Conservation (phyloP, 2,797 vertebrate genomes). For the Tragopan temminckii region DNA sequence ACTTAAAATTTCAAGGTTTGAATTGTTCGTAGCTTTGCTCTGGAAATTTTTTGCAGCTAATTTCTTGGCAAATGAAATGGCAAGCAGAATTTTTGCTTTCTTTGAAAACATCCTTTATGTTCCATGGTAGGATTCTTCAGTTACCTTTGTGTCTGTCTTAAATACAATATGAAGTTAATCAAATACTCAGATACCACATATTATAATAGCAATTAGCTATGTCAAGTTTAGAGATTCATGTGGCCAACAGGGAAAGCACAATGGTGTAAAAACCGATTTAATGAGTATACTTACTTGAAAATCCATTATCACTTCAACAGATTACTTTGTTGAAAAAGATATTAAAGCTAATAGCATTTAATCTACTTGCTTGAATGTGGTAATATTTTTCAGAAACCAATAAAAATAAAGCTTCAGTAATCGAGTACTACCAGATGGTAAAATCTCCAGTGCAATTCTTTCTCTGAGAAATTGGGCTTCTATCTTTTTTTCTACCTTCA, state of each 20-base stretch:
- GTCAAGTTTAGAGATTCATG: slow-evolving; percentile 60
- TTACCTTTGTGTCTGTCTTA: slow-evolving; percentile 62
- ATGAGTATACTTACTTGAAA: slow-evolving; percentile 78
- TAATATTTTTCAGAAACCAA: slow-evolving; percentile 64
- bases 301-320: slow-evolving; percentile 75
- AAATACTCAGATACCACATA: slow-evolving; percentile 25
- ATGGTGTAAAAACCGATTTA: slow-evolving; percentile 72
- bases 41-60: slow-evolving; percentile 16
- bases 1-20: slow-evolving; percentile 35
- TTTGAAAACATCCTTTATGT: slow-evolving; percentile 9
- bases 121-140: slow-evolving; percentile 26
- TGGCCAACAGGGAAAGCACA: slow-evolving; percentile 67
- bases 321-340: slow-evolving; percentile 79
- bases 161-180: slow-evolving; percentile 64
- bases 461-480: slow-evolving; percentile 49
- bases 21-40: slow-evolving; percentile 10
- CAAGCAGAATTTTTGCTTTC: not conserved
- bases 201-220: slow-evolving; percentile 72
- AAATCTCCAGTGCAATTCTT: slow-evolving; percentile 60
- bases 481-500: slow-evolving; percentile 23
- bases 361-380: slow-evolving; percentile 75
- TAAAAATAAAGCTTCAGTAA: slow-evolving; percentile 74
- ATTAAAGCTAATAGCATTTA: slow-evolving; percentile 79
- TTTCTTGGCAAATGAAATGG: slow-evolving; percentile 47
- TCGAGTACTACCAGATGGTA: slow-evolving; percentile 62